Conservation (phyloP, 2,797 vertebrate species). For the Hydrolagus colliei region DNA sequence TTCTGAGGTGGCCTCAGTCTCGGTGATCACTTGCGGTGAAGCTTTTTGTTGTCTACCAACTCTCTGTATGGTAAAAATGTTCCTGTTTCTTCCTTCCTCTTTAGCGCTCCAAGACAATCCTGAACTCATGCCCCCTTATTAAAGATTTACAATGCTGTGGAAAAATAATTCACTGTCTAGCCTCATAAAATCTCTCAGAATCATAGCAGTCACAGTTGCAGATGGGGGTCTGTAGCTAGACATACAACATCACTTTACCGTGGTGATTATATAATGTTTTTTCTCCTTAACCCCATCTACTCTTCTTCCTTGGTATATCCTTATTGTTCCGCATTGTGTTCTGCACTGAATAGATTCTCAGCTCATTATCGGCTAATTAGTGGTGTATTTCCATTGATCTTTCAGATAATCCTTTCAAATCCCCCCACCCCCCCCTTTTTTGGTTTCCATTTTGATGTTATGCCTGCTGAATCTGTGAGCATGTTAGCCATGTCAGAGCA, state of each 20-base stretch:
- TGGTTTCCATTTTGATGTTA: conserved; percentile 10
- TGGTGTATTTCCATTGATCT: not conserved
- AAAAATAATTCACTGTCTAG: too few species aligned
- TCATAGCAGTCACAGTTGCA: not conserved
- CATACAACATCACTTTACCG: not conserved
- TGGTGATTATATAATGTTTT: not conserved
- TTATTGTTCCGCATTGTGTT: not conserved
- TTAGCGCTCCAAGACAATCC: too few species aligned
- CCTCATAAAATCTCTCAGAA: too few species aligned
- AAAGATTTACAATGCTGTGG: too few species aligned
- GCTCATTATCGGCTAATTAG: conserved; percentile 20
- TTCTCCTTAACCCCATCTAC: not conserved
- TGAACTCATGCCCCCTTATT: too few species aligned
- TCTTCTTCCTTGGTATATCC: not conserved
- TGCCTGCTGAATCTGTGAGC: not conserved
- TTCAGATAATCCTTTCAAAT: conserved; percentile 26
- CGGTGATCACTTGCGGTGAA: too few species aligned
- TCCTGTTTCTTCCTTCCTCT: too few species aligned
- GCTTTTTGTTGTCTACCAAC: too few species aligned
- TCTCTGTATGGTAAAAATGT: too few species aligned
- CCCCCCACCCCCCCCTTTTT: not conserved
- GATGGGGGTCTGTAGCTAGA: not conserved
- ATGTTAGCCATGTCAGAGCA: not conserved
- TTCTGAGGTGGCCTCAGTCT: too few species aligned
- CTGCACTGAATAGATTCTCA: not conserved